Base-by-base conservation (phyloP, 2,888 invertebrate species). In the Epirrhoe tristata region DNA sequence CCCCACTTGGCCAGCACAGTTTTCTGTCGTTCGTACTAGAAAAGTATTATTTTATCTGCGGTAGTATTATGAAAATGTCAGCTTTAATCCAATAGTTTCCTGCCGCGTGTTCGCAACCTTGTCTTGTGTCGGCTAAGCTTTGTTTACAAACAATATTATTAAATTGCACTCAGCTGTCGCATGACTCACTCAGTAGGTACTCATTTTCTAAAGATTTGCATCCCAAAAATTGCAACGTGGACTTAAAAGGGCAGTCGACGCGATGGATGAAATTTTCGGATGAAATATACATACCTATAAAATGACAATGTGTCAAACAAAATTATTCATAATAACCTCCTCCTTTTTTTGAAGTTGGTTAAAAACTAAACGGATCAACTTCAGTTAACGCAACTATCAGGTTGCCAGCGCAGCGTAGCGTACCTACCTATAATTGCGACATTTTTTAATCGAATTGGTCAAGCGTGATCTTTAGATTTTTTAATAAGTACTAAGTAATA, bases 31-130 rank as follows among this genome's bases (percentile, higher is more conserved):
- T 3, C 3, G 39, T 12, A 12, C 4, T 10, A 43, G 12, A 43
- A 43, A 12, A 12, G 12, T 4, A 12, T 43, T 5, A 7, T 12
- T 12, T 5, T 43, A 12, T 7, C 48, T 14, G 12, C 14, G 5
- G 14, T 48, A 5, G 14, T 6, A 48, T 14, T 48, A 12, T 16
- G 48, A 48, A 48, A 14, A 48, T 48, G 39, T 1, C 39, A 32
- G 14, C 57, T 58, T 58, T 59, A 63, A 63, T 63, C 58, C 63
- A 63, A 63, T 63, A 63, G 46, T 52, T 62, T 6, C 12, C 52
- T n/a, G 12, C 5, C 57, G 32, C 63, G 63, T 63, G 58, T 34
- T 17, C 14, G 34, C 51, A 46, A 58, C 63, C 53, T 52, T 43
- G 63, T 57, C 56, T 57, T 50, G 16, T 55, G 61, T n/a, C 16